Evolutionary conservation across 2,113 vertebrate genomes (phyloP), one percentile per base, ranked within the genome.

Genomic region (Hippopotamus amphibius): DNA sequence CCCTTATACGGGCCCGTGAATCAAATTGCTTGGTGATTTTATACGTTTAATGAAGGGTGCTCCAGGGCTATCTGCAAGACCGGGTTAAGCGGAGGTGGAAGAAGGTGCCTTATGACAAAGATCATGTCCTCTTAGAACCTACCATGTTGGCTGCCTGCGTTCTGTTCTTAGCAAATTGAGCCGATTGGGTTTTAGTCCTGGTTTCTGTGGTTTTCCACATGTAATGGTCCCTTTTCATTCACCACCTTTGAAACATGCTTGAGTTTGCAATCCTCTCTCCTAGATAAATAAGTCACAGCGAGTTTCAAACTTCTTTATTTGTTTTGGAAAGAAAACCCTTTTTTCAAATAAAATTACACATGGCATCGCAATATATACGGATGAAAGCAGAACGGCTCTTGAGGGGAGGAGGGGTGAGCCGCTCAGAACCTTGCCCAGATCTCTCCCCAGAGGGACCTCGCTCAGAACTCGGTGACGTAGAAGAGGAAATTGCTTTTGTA

Each of bases 21-120:
- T 80, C 53, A 6, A 50, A 93, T 85, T 82, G 90, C 87, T 92
- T 81, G 71, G 76, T 53, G 24, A 96, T 92, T 96, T 80, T 85
- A 41, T 89, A 5, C 46, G 71, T 81, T 97, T 96, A 61, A 88
- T 95, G 57, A 90, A 76, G n/a, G 46, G 1, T 37, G 6, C 14
- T 3, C 22, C 55, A 55, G 80, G 46, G 37, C 50, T 43, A 0
- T 10, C 71, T 63, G 88, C 6, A 16, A 16, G 9, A 63, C 1
- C 33, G 55, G 79, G 77, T 79, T 83, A 71, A 59, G 81, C 59
- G 26, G 21, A 50, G n/a, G 21, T 46, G 15, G 90, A 66, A 13
- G 43, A 41, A 66, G 61, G 82, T 3, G n/a, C 48, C 55, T 61
- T 61, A 5, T 71, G 76, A 43, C 48, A 66, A 59, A 48, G 55